Percentiles rank a stretch among this genome's conserved stretches.
Conservation (phyloP, 2,113 vertebrate genomes). For the Hippocampus barbouri region DNA sequence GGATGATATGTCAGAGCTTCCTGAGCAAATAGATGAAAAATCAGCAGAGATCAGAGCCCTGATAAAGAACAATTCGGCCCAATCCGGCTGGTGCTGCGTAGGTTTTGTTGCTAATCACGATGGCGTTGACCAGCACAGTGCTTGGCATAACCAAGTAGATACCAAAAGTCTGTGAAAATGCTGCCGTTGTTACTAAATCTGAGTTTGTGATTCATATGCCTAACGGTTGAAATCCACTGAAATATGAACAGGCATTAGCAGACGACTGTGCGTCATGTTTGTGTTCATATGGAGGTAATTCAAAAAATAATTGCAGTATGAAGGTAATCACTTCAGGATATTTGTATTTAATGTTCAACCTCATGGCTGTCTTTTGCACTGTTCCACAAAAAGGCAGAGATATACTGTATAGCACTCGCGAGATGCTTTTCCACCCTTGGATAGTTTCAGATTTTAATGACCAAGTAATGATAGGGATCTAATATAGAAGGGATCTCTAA, state of each 20-base stretch:
- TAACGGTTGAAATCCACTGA: background rate
- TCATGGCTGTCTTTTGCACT: background rate
- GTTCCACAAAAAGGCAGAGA: background rate
- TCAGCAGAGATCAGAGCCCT: too few species aligned
- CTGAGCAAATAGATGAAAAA: too few species aligned
- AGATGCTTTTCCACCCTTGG: background rate
- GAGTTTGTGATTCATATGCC: background rate
- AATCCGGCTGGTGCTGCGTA: background rate
- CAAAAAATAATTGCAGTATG: background rate
- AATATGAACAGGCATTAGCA: background rate
- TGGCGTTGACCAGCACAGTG: background rate
- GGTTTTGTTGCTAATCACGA: background rate
- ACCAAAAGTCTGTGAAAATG: too few species aligned
- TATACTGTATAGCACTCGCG: background rate
- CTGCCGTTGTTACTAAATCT: background rate
- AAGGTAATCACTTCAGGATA: background rate
- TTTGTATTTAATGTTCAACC: background rate
- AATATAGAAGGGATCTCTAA: background rate
- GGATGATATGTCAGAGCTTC: too few species aligned
- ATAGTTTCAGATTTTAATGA: conserved; percentile 11
- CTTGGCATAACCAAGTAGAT: background rate
- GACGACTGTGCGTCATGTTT: background rate
- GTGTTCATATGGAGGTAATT: background rate
- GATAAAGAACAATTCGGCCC: background rate
- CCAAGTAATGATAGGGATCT: background rate